Conservation (phyloP, 2,113 vertebrate species). For the Oenanthe oenanthe region DNA sequence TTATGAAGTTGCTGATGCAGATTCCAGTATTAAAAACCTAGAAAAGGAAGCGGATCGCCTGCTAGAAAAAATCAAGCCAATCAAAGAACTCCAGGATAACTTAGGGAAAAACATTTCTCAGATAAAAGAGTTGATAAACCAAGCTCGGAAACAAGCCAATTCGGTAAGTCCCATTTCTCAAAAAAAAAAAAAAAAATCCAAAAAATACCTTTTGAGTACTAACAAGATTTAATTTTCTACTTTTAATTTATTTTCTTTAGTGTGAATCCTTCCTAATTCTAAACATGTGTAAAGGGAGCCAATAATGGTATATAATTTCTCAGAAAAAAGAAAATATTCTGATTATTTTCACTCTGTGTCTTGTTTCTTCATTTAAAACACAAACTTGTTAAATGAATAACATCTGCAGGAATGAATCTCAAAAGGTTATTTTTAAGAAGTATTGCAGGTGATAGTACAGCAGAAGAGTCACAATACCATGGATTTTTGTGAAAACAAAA, state of each 20-base stretch:
- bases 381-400: not conserved
- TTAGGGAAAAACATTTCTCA: conserved; percentile 96
- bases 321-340: not conserved
- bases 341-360: not conserved
- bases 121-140: conserved; percentile 97
- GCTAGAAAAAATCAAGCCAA: conserved; percentile 92
- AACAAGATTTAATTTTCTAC: not conserved
- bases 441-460: not conserved
- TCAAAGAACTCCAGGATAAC: conserved; percentile 93
- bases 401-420: not conserved
- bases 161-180: conserved; percentile 81
- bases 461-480: not conserved
- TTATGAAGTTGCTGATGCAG: conserved; percentile 89
- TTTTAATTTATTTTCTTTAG: not conserved
- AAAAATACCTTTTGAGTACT: not conserved
- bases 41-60: conserved; percentile 92
- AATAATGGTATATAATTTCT: not conserved
- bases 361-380: not conserved
- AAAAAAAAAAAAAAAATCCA: not conserved
- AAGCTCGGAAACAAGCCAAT: conserved; percentile 98
- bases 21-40: conserved; percentile 88
- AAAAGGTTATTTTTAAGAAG: not conserved
- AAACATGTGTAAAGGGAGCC: not conserved
- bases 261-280: not conserved
- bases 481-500: not conserved